Conservation (phyloP, 2,888 invertebrate genomes). For the Mycogona germanica region DNA sequence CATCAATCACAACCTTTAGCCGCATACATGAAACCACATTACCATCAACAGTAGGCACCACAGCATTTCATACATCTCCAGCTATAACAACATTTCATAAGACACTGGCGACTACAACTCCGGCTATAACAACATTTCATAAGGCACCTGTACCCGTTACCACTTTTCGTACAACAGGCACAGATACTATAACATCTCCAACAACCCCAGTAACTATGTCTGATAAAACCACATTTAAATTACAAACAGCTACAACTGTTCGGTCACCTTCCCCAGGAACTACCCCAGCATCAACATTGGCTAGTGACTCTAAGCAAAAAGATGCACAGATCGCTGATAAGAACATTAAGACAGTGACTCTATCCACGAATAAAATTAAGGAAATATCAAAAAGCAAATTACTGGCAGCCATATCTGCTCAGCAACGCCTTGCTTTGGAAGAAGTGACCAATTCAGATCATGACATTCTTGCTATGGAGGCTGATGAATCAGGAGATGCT, state of each 20-base stretch:
- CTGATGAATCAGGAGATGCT: slow-evolving; percentile 16
- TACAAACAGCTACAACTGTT: slow-evolving; percentile 1
- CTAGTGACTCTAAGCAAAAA: background rate
- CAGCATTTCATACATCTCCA: background rate
- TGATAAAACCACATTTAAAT: background rate
- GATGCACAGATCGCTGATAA: no score
- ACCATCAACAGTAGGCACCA: background rate
- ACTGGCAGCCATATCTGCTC: no score
- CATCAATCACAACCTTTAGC: background rate
- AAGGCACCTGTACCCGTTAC: background rate
- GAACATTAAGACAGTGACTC: no score
- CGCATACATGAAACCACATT: background rate
- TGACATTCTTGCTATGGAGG: background rate
- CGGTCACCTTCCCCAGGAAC: background rate
- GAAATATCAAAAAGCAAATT: no score
- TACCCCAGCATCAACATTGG: background rate
- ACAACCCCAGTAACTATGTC: background rate
- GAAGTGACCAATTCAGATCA: no score
- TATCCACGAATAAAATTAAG: no score
- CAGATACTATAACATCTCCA: background rate
- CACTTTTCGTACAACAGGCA: background rate
- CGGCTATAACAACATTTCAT: background rate
- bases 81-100: background rate
- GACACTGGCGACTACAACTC: background rate
- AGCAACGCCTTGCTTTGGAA: no score